Evolutionary conservation across 2,888 invertebrate species (phyloP), one percentile per base, ranked within the genome.

Genomic region (Troglohyphantes excavatus): DNA sequence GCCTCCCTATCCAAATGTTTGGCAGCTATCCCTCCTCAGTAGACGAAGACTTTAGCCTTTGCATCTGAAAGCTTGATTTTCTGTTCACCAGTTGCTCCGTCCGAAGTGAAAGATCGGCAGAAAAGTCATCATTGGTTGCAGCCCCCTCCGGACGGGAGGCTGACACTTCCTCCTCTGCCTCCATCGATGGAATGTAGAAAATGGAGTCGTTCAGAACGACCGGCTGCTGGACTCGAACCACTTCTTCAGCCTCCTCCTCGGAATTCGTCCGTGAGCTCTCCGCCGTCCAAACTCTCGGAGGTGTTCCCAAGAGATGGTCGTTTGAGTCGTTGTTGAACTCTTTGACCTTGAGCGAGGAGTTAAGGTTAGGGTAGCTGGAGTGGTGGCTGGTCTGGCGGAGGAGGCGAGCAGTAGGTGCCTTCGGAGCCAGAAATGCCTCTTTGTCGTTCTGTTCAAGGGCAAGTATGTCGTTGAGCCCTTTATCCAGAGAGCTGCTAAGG

Each of bases 401-500:
- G 13, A 67, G 63, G 13, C 5, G 53, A 1, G 39, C 39, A n/a
- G 53, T 13, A 5, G 53, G 13, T 1, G 53, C 17, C n/a, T 53
- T 53, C 2, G 53, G 53, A 17, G 53, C 53, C 17, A n/a, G n/a
- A n/a, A n/a, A 23, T 43, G 78, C 26, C 33, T 78, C 70, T 7
- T 72, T 59, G 6, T 29, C 59, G 39, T 70, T 70, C n/a, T 39
- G 9, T 1, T 72, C 78, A 43, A 79, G 27, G 9, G 76, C 67
- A 6, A 63, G 29, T 2, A 90, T 86, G 33, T 91, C 90, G 78
- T 92, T 91, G 2, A 92, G 70, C 2, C 92, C 92, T 9, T 91
- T 91, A 61, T 92, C 92, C 53, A 92, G 73, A 7, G 92, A 92
- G 21, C 83, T 88, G 39, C 92, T 91, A 2, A 91, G 70, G 9